Base-by-base conservation (phyloP, 2,888 invertebrate genomes). In the Caenorhabditis sp. region DNA sequence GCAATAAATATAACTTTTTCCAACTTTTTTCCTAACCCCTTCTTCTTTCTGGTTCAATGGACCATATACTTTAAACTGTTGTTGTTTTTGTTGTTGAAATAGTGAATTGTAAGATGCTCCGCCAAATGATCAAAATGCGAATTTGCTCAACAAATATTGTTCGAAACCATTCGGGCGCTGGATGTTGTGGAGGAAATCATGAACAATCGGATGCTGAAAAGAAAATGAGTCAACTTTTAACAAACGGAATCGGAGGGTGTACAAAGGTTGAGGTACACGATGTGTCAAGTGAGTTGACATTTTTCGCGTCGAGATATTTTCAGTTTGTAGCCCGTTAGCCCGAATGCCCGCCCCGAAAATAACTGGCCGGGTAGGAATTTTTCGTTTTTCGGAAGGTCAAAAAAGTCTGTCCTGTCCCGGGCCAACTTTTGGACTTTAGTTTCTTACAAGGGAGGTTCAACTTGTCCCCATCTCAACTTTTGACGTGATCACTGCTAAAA, bases 231-330 rank as follows among this genome's bases (percentile, higher is more conserved):
- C 65, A 81, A 17, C 67, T 86, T 49, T 81, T 89, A 21, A 81
- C 79, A 43, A 63, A 78, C 10, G 82, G 83, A 54, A 88, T 89
- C 75, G 88, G 88, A 21, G 81, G 81, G 21, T 88, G 88, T 49
- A 83, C 79, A 23, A 71, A 79, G 17, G 79, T 89, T 43, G 79
- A 84, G 59, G 88, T 88, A 8, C 77, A 83, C 53, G 89, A 89
- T 81, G 87, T 88, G 50, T 89, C 89, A 66, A 88, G 89, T 89
- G 57, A 67, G 62, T 69, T 43, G 57, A 58, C 1, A 17, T 8
- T 17, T 55, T 57, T 58, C 4, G n/a, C n/a, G n/a, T n/a, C n/a
- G n/a, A n/a, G n/a, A n/a, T n/a, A n/a, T n/a, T n/a, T n/a, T n/a
- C n/a, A n/a, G n/a, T n/a, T n/a, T n/a, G n/a, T n/a, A n/a, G n/a